Evolutionary conservation across 1,140 invertebrate genomes (phyloP).

Genomic region (Rhysida immarginata): DNA sequence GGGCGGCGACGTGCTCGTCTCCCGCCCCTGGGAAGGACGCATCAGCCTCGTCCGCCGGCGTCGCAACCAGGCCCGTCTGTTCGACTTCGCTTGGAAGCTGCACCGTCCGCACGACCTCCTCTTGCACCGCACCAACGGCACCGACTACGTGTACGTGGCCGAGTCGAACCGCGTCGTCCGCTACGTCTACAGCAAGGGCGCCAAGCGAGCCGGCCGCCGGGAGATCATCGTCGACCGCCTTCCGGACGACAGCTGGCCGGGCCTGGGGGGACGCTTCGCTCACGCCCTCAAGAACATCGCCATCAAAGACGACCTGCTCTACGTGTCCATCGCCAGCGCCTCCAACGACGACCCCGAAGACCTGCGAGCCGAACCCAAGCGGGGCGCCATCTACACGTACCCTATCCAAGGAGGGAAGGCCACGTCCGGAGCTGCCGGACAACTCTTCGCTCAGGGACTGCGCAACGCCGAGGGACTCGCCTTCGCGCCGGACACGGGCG

Average conservation of each 20-base stretch:
- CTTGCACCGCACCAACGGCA: not conserved
- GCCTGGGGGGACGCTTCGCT: not conserved
- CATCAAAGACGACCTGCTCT: not conserved
- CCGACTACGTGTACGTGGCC: not conserved
- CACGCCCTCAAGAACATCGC: conserved; percentile 2
- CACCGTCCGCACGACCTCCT: not conserved
- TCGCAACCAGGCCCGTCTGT: not conserved
- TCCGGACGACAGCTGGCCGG: not conserved
- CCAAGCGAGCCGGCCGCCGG: not conserved
- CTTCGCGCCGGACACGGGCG: not conserved
- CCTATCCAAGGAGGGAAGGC: not conserved
- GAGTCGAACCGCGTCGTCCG: not conserved
- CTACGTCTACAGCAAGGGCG: not conserved
- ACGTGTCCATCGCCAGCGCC: conserved; percentile 1
- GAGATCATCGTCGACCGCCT: not conserved
- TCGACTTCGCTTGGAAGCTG: not conserved
- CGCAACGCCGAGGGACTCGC: conserved; percentile 4
- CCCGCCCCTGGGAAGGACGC: not conserved
- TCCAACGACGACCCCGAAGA: not conserved
- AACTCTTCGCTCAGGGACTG: not conserved
- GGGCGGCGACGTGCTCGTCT: not conserved
- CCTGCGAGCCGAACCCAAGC: not conserved
- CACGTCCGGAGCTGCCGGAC: not conserved
- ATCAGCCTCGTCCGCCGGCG: not conserved
- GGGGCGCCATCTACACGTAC: not conserved